Evolutionary conservation across 2,113 vertebrate species (phyloP).

Genomic region (Aspidoscelis tigris): DNA sequence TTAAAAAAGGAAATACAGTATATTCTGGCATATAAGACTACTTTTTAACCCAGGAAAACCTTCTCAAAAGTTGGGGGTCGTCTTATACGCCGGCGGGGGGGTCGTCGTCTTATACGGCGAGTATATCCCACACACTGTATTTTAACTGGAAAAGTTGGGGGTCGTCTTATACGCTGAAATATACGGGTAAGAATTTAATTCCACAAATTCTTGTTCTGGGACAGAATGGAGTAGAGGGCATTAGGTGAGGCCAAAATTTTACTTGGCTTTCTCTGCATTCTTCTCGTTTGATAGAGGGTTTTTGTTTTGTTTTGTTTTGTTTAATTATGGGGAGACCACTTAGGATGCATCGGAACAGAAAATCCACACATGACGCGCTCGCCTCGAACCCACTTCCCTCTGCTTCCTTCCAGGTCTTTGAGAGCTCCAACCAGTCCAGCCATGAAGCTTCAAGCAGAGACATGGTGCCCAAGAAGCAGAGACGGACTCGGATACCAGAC

Average conservation of each 20-base stretch:
- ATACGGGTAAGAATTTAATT: no score
- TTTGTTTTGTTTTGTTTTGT: not conserved
- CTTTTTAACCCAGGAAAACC: no score
- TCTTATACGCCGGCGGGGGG: no score
- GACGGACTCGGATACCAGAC: constrained; percentile 87
- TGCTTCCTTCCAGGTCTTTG: constrained; percentile 70
- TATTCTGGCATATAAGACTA: no score
- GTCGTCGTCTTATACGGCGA: no score
- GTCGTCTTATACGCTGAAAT: no score
- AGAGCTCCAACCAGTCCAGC: constrained; percentile 65
- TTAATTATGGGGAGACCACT: not conserved
- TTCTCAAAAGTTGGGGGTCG: no score
- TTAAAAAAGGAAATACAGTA: no score
- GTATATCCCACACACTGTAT: no score
- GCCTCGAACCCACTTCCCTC: not conserved
- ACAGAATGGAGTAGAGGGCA: not conserved
- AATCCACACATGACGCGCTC: not conserved
- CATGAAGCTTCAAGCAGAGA: constrained; percentile 78
- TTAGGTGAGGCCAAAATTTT: not conserved
- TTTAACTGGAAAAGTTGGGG: no score
- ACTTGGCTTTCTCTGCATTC: not conserved
- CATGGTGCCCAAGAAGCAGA: constrained; percentile 79
- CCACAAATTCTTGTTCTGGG: no score
- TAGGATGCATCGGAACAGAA: not conserved
- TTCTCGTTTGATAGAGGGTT: no score